Percentiles rank a stretch among this genome's conserved stretches.
These are phyloP conservation scores for Nomada ruficornis DNA, from an alignment of 2,888 invertebrate species.

Conservation along the genomic window DNA sequence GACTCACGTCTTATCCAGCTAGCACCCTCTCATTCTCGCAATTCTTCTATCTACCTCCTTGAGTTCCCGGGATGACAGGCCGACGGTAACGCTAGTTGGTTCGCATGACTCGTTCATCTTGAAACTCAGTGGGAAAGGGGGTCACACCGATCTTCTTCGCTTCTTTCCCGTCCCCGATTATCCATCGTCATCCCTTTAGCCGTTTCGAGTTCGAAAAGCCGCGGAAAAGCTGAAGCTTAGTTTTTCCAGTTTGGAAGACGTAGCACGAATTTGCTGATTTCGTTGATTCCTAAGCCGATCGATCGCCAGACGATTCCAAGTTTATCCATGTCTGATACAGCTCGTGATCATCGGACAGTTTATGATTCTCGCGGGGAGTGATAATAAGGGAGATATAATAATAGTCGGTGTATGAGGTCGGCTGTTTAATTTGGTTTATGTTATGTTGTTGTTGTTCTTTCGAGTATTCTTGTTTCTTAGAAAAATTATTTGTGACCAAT, in stretches of 20 bases:
- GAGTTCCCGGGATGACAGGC: constrained; percentile 35
- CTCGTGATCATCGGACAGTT: constrained; percentile 8
- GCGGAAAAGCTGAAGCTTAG: constrained; percentile 18
- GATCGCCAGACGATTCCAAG: constrained; percentile 27
- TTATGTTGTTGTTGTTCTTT: too few relatives aligned
- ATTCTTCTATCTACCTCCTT: constrained; percentile 37
- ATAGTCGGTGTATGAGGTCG: too few relatives aligned
- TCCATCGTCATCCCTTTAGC: constrained; percentile 34
- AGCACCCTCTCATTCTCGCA: constrained; percentile 32
- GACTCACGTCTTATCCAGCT: constrained; percentile 67
- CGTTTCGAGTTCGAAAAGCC: constrained; percentile 36
- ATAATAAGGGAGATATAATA: too few relatives aligned
- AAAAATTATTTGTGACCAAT: too few relatives aligned
- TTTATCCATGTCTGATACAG: constrained; percentile 14
- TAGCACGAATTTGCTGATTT: constrained; percentile 53
- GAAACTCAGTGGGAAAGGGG: constrained; percentile 53
- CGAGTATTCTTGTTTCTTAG: too few relatives aligned
- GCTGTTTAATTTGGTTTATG: too few relatives aligned
- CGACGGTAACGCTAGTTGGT: constrained; percentile 49
- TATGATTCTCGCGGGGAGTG: not conserved
- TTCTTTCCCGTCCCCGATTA: constrained; percentile 43
- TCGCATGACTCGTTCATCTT: constrained; percentile 50
- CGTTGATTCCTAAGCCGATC: constrained; percentile 56
- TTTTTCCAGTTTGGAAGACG: constrained; percentile 27
- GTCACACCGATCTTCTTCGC: constrained; percentile 57